Percentiles rank a stretch among this genome's conserved stretches.
Conservation (phyloP, 2,888 invertebrate species). For the Eudiplozoon nipponicum region DNA sequence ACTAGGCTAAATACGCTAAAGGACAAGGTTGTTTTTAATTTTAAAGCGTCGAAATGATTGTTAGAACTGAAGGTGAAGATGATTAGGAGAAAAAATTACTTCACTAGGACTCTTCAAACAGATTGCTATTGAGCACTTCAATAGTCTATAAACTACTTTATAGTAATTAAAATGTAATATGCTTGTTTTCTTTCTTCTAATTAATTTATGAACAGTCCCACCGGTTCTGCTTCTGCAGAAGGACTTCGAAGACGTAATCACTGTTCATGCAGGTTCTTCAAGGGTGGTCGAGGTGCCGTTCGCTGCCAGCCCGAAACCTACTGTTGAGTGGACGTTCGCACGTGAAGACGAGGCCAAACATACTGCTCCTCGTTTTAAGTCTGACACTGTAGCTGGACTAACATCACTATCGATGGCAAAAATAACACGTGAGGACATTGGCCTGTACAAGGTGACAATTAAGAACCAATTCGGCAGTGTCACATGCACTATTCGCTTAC, state of each 20-base stretch:
- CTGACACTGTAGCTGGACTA: conserved; percentile 8
- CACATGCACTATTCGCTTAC: conserved; percentile 9
- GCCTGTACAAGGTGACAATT: conserved; percentile 18
- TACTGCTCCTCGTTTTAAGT: conserved; percentile 3
- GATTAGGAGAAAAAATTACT: too few relatives aligned
- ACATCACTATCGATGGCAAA: conserved; percentile 11
- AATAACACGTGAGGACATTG: conserved; percentile 9
- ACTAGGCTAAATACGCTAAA: too few relatives aligned
- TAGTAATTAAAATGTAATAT: too few relatives aligned
- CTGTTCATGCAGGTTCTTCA: conserved; percentile 22
- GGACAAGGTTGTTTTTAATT: too few relatives aligned
- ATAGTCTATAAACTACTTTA: too few relatives aligned
- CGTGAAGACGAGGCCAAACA: conserved; percentile 4
- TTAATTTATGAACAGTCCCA: too few relatives aligned
- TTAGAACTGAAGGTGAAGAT: too few relatives aligned
- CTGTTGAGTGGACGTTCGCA: conserved; percentile 6
- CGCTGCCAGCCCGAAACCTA: conserved; percentile 16
- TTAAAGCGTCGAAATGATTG: too few relatives aligned
- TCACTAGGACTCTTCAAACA: too few relatives aligned
- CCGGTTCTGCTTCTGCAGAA: too few relatives aligned
- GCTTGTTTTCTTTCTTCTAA: too few relatives aligned
- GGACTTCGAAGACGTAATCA: conserved; percentile 22
- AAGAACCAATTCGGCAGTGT: conserved; percentile 10
- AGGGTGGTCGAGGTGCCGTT: conserved; percentile 27
- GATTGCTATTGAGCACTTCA: too few relatives aligned